phyloP scores from a whole-genome alignment of 1,140 invertebrate genomes.

The Nymphalis io region DNA sequence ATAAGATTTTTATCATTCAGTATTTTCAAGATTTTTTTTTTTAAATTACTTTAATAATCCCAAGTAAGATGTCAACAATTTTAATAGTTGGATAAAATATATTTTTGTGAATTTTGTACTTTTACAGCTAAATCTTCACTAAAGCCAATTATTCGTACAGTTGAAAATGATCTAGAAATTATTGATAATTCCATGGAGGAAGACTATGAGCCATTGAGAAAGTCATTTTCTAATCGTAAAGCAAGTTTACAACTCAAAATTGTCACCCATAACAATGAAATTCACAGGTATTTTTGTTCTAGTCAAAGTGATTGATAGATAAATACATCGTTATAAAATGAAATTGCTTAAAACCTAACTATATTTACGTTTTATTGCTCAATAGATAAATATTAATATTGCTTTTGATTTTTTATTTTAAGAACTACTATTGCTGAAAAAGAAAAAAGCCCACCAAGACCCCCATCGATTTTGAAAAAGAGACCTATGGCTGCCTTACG shows the following conservation, averaged over 20 bases:
- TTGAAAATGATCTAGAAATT: conserved; percentile 73
- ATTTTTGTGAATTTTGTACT: conserved; percentile 25
- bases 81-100: neutral
- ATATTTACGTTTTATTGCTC: too few species aligned
- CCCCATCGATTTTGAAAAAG: conserved; percentile 78
- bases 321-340: conserved; percentile 17
- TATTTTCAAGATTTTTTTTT: too few species aligned
- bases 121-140: conserved; percentile 46
- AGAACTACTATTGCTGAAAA: conserved; percentile 55
- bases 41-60: too few species aligned
- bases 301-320: too few species aligned
- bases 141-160: conserved; percentile 67
- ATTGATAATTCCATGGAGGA: conserved; percentile 70
- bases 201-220: conserved; percentile 48
- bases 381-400: neutral
- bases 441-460: conserved; percentile 71
- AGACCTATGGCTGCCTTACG: conserved; percentile 68
- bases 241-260: conserved; percentile 73
- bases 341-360: too few species aligned
- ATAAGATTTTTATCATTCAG: too few species aligned
- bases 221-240: conserved; percentile 56
- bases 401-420: conserved; percentile 17
- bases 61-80: too few species aligned
- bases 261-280: conserved; percentile 70
- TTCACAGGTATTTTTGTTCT: conserved; percentile 42